Evolutionary conservation across 1,140 invertebrate species (phyloP), one percentile per base, ranked within the genome.

Genomic region (Mesaphorura yosii): DNA sequence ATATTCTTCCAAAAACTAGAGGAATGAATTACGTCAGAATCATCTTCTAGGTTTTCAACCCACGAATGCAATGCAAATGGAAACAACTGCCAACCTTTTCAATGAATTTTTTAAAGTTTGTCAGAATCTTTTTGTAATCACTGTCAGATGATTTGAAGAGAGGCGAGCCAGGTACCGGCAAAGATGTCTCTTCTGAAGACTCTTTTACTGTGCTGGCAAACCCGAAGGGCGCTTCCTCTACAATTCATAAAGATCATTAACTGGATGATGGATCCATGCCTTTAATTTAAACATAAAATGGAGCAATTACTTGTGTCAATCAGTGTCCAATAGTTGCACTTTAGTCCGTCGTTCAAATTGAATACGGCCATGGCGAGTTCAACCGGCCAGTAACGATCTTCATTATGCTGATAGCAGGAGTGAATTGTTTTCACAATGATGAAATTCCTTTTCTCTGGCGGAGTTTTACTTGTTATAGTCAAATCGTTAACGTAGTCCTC

Each of bases 361-460:
- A 63, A 63, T 1, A 56, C 54, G 12, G 31, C 54, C 7, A 57
- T 1, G 7, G 51, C 40, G 23, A 59, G 22, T 53, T 63, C 60
- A 10, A 40, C 5, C 17, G 60, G 60, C 31, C 48, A 62, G 10
- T 51, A 2, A 15, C 22, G 17, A 20, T 53, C 22, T 19, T 7
- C 2, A 22, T 15, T 12, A 1, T 37, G 22, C 41, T 19, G 37
- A 25, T 41, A 27, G 39, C 51, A 42, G 29, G 39, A 6, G 29
- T 55, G 40, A 3, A 45, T 23, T 0, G 42, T 25, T 48, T 59
- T 57, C 14, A 59, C 48, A 0, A 59, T n/a, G 5, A 63, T 39
- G 34, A 47, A 59, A 26, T 25, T 31, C 17, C 53, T 19, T 4
- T 48, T 37, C 25, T 34, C 27, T 6, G 26, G 10, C 10, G 31